phyloP scores from a whole-genome alignment of 2,888 invertebrate species.

The Aphodius sticticus region DNA sequence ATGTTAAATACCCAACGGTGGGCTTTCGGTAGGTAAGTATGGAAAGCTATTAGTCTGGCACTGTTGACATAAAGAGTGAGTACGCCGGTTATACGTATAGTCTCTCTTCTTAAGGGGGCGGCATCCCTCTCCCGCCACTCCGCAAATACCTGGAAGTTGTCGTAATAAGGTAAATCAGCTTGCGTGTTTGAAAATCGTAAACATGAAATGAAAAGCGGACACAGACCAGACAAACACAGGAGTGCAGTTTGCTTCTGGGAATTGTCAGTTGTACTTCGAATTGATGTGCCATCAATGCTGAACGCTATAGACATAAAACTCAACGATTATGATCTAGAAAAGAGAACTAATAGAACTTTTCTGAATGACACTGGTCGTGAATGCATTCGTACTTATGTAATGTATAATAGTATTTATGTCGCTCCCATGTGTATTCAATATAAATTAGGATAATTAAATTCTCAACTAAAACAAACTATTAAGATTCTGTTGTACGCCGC shows the following conservation, averaged over 20 bases:
- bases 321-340: not conserved
- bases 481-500: too few relatives aligned
- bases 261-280: not conserved
- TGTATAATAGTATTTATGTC: too few relatives aligned
- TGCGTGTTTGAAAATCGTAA: conserved; percentile 28
- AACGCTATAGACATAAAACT: not conserved
- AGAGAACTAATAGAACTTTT: too few relatives aligned
- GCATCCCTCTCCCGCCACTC: not conserved
- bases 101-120: conserved; percentile 8
- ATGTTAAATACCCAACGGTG: not conserved
- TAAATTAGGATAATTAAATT: too few relatives aligned
- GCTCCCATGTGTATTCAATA: too few relatives aligned
- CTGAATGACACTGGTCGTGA: too few relatives aligned
- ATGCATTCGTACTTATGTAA: too few relatives aligned
- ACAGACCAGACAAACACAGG: not conserved
- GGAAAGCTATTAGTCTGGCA: not conserved
- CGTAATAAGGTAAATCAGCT: conserved; percentile 26
- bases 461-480: too few relatives aligned
- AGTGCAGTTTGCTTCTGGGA: conserved; percentile 14
- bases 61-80: conserved; percentile 4
- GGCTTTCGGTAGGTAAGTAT: not conserved
- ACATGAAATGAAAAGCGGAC: conserved; percentile 5
- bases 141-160: conserved; percentile 21
- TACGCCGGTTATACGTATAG: not conserved
- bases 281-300: not conserved